A percentile compares a stretch with the other conserved stretches of the same genome.
phyloP scores from a whole-genome alignment of 2,113 vertebrate genomes.

The Mirza zaza region DNA sequence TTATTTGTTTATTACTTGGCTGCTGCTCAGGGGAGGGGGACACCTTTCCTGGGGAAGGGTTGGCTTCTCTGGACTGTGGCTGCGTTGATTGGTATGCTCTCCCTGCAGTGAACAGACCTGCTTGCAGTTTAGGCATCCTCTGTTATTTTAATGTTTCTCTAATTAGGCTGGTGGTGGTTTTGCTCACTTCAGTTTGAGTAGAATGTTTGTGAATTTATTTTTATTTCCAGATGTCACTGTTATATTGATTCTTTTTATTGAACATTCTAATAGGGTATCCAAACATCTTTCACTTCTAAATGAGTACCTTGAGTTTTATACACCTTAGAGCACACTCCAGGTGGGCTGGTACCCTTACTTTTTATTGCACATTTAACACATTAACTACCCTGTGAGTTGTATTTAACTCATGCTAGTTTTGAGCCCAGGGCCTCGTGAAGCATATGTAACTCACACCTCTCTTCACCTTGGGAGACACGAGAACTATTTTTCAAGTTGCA shows the following conservation, averaged over 20 bases:
- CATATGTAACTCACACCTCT: too few relatives aligned
- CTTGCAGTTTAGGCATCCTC: background rate
- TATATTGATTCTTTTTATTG: background rate
- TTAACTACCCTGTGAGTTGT: too few relatives aligned
- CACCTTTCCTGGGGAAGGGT: background rate
- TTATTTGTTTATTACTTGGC: background rate
- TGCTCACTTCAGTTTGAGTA: background rate
- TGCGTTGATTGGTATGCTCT: background rate
- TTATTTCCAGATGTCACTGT: background rate
- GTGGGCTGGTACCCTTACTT: background rate
- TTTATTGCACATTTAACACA: background rate
- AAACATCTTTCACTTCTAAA: background rate
- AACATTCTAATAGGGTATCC: background rate
- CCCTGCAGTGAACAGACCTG: background rate
- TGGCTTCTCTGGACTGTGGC: background rate
- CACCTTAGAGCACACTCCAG: rapidly evolving
- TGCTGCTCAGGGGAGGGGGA: background rate
- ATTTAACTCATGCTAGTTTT: too few relatives aligned
- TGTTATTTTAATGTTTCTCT: conserved; percentile 5
- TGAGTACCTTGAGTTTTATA: background rate
- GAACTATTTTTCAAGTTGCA: too few relatives aligned
- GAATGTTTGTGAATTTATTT: conserved; percentile 29
- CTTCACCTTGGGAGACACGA: too few relatives aligned
- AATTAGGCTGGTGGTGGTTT: background rate
- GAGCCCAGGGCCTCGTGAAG: too few relatives aligned